These are phyloP conservation scores for Morinoia aosen DNA, from an alignment of 2,888 invertebrate species.

Conservation along the genomic window DNA sequence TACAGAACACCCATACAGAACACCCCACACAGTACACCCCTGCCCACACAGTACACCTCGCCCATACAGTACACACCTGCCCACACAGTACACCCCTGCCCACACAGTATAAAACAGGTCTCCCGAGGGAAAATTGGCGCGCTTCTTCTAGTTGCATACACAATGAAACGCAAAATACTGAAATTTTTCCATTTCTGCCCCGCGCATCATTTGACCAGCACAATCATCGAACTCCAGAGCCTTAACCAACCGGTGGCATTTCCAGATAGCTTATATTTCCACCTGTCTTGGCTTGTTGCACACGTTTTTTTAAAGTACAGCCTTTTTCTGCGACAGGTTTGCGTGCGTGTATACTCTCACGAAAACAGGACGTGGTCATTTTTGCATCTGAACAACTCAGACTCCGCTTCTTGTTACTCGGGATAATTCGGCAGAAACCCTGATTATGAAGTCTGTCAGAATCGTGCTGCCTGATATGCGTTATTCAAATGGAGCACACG, in stretches of 20 bases:
- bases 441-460: slow-evolving; percentile 14
- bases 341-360: background rate
- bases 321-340: background rate
- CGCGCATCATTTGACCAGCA: background rate
- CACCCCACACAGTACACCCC: background rate
- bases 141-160: background rate
- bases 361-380: slow-evolving; percentile 8
- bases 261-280: background rate
- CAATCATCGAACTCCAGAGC: background rate
- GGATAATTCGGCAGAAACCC: background rate
- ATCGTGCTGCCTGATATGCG: slow-evolving; percentile 5
- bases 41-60: background rate
- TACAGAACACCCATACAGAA: no score
- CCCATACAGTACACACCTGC: no score
- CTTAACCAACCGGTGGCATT: background rate
- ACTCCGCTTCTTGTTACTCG: background rate
- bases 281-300: background rate
- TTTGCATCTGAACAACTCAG: background rate
- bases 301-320: background rate
- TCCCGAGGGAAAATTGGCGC: background rate
- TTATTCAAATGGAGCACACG: slow-evolving; percentile 37
- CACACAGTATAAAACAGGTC: no score
- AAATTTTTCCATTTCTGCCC: background rate
- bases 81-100: no score
- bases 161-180: background rate